A percentile compares a stretch with the other conserved stretches of the same genome.
These are phyloP conservation scores for Cactoblastis cactorum DNA, from an alignment of 2,888 invertebrate species.

Conservation along the genomic window DNA sequence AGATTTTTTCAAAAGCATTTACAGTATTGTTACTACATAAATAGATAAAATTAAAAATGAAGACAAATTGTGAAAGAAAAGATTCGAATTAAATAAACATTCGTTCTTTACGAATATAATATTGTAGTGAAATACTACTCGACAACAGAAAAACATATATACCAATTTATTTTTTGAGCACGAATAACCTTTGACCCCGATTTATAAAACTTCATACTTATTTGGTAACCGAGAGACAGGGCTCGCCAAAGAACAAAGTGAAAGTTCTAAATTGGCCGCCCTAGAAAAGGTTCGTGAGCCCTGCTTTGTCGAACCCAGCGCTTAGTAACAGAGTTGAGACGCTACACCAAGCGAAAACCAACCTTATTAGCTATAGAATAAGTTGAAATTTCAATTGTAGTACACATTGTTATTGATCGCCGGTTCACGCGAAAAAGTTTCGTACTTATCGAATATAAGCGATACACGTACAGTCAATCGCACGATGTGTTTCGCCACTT, in stretches of 20 bases:
- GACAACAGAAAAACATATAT: not conserved
- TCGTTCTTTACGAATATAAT: too few relatives aligned
- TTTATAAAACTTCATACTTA: not conserved
- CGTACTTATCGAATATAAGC: slow-evolving; percentile 66
- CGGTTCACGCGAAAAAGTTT: slow-evolving; percentile 71
- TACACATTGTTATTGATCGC: slow-evolving; percentile 63
- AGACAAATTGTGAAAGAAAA: too few relatives aligned
- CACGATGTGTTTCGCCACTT: not conserved
- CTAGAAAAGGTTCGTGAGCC: slow-evolving; percentile 71
- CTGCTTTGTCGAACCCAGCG: slow-evolving; percentile 45
- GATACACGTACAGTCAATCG: slow-evolving; percentile 35
- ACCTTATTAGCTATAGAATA: slow-evolving; percentile 14
- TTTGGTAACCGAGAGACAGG: slow-evolving; percentile 27
- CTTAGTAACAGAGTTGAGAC: slow-evolving; percentile 66
- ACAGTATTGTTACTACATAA: too few relatives aligned
- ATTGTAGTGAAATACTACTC: too few relatives aligned
- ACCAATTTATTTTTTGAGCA: not conserved
- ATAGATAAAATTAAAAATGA: too few relatives aligned
- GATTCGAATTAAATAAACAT: too few relatives aligned
- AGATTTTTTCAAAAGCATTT: too few relatives aligned
- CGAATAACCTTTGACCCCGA: not conserved
- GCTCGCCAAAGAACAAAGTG: slow-evolving; percentile 41
- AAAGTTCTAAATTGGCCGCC: slow-evolving; percentile 57
- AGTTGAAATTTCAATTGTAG: slow-evolving; percentile 23
- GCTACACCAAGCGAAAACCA: slow-evolving; percentile 21